These are phyloP conservation scores for Amphiprion ocellaris DNA, from an alignment of 2,113 vertebrate species.

Conservation along the genomic window DNA sequence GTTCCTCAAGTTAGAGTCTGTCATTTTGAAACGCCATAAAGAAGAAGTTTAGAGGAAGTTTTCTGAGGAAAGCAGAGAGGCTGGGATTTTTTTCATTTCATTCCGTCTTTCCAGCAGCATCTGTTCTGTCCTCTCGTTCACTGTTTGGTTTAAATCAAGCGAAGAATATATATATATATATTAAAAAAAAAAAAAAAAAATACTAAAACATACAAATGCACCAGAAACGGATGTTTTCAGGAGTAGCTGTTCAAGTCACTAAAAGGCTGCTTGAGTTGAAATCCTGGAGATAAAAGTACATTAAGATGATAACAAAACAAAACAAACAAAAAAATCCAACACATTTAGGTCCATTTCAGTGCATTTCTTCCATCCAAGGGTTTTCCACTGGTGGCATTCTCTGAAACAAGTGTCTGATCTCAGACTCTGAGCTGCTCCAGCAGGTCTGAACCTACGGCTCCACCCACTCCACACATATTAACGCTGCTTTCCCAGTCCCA, in stretches of 20 bases:
- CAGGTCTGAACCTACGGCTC: conserved; percentile 76
- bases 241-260: background rate
- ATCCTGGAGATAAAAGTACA: background rate
- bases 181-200: background rate
- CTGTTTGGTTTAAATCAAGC: background rate
- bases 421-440: conserved; percentile 62
- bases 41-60: conserved; percentile 73
- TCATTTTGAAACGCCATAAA: conserved; percentile 90
- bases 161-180: too few relatives aligned
- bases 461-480: conserved; percentile 74
- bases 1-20: conserved; percentile 88
- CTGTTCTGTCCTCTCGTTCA: background rate
- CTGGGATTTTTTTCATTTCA: conserved; percentile 16
- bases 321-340: background rate
- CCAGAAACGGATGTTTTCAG: background rate
- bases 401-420: conserved; percentile 62
- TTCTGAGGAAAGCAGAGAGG: conserved; percentile 27
- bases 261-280: background rate
- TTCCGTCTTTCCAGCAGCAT: background rate
- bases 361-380: conserved; percentile 29
- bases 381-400: conserved; percentile 69
- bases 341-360: conserved; percentile 26
- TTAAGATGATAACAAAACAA: background rate
- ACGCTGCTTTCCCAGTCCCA: conserved; percentile 53
- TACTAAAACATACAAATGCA: background rate